Evolutionary conservation across 1,140 invertebrate genomes (phyloP).

Genomic region (Parapsyche elsis): DNA sequence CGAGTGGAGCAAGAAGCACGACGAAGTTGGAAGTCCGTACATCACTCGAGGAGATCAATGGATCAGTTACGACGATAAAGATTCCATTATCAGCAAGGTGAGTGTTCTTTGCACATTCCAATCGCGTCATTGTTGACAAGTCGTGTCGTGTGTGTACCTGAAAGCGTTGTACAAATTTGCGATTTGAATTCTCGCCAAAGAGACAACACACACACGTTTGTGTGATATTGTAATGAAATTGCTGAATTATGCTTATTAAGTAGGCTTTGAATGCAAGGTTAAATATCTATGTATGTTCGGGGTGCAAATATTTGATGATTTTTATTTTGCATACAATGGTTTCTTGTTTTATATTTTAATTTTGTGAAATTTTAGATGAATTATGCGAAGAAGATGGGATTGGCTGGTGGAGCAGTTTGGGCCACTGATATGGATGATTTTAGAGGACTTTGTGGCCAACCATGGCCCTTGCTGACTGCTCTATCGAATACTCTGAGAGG

Average conservation of each 20-base stretch:
- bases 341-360: constrained; percentile 20
- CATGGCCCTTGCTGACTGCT: constrained; percentile 73
- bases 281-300: too few species aligned
- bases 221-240: too few species aligned
- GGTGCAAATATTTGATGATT: constrained; percentile 59
- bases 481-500: constrained; percentile 70
- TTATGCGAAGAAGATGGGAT: constrained; percentile 71
- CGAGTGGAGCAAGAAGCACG: constrained; percentile 71
- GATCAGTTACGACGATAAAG: constrained; percentile 83
- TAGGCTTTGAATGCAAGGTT: too few species aligned
- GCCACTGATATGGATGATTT: constrained; percentile 78
- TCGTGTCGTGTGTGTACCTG: too few species aligned
- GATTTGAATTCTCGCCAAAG: too few species aligned
- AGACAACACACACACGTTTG: too few species aligned
- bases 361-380: constrained; percentile 66
- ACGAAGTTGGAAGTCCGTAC: constrained; percentile 78
- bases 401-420: constrained; percentile 77
- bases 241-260: too few species aligned
- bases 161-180: too few species aligned
- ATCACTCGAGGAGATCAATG: constrained; percentile 82
- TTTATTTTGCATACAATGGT: not conserved
- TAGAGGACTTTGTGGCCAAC: constrained; percentile 73
- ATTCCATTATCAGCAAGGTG: constrained; percentile 76
- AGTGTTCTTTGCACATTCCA: constrained; percentile 34
- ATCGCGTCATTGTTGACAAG: constrained; percentile 32